Percentiles rank a stretch among this genome's conserved stretches.
Evolutionary conservation across 1,140 invertebrate species (phyloP).

Genomic region (Monochamus saltuarius): DNA sequence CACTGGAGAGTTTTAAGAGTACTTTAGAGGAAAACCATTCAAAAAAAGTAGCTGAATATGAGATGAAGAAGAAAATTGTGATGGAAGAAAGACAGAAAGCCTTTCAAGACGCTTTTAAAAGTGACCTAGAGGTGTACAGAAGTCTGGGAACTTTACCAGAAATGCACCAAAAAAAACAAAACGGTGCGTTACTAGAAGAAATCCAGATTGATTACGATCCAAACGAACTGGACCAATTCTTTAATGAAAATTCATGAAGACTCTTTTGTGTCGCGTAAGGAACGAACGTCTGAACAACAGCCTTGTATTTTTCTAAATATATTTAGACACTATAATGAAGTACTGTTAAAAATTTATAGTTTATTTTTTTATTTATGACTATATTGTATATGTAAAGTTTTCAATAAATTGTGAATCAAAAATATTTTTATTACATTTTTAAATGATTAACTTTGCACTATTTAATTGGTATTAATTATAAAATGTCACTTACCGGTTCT

Average conservation of each 20-base stretch:
- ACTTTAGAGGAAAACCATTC: constrained; percentile 54
- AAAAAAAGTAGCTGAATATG: constrained; percentile 58
- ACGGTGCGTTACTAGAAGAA: constrained; percentile 49
- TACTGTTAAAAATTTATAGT: too few species aligned
- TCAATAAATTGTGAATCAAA: too few species aligned
- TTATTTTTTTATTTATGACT: too few species aligned
- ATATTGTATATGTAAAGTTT: too few species aligned
- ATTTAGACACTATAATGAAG: too few species aligned
- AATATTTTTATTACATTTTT: too few species aligned
- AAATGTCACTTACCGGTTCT: constrained; percentile 6
- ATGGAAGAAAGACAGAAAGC: constrained; percentile 66
- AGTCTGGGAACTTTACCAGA: constrained; percentile 60
- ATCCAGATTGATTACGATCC: constrained; percentile 49
- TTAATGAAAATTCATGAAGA: constrained; percentile 31
- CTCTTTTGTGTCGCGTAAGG: background rate
- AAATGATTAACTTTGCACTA: too few species aligned
- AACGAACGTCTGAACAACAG: too few species aligned
- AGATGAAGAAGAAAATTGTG: constrained; percentile 57
- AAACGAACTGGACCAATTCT: constrained; percentile 47
- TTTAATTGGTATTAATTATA: too few species aligned
- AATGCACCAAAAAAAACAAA: constrained; percentile 43
- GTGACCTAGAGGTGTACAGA: constrained; percentile 66
- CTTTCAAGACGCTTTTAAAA: constrained; percentile 68
- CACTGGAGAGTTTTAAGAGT: constrained; percentile 22
- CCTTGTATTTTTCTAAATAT: too few species aligned